Base-by-base conservation (phyloP, 2,888 invertebrate genomes). In the Amphipoea oculea region DNA sequence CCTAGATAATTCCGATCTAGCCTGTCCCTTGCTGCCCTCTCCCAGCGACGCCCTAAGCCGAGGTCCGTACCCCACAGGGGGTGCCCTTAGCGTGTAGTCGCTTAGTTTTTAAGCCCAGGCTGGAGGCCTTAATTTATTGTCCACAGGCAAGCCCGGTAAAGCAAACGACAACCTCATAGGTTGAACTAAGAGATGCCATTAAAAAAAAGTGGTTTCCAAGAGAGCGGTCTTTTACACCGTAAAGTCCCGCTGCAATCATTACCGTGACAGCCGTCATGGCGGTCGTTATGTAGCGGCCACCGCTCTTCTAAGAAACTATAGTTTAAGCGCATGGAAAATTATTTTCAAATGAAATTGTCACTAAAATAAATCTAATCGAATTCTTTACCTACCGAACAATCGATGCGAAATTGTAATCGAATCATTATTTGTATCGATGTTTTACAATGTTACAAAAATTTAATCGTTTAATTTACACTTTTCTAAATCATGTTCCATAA, bases 401-500 rank as follows among this genome's bases (percentile, higher is more conserved):
- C 29, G 29, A 42, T 57, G 0, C 2, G 0, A 62, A 29, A 42
- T 62, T 48, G 4, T 14, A 6, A 29, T 63, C 23, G 48, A 76
- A 42, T 40, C 14, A 51, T 3, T 66, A 45, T 29, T 74, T 68
- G 4, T 40, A 62, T 60, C 29, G 23, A 62, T 42, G 23, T 14
- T 42, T 42, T 42, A 29, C n/a, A 45, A 48, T 45, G 48, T 78
- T 66, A 68, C 67, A 69, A 79, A 17, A 51, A 51, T 78, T 62
- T 62, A 14, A 11, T n/a, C 36, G 0, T 6, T 36, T 67, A n/a
- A n/a, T 20, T 36, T 40, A 40, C 6, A n/a, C 23, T 0, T 45
- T 63, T 54, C 17, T 42, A 51, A 68, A 63, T 65, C 7, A 48
- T 76, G 20, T 65, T 48, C 60, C 11, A 2, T 57, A 48, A 48